These are phyloP conservation scores for Vannuccia rotundouncinata DNA, from an alignment of 2,888 invertebrate species.

Conservation along the genomic window DNA sequence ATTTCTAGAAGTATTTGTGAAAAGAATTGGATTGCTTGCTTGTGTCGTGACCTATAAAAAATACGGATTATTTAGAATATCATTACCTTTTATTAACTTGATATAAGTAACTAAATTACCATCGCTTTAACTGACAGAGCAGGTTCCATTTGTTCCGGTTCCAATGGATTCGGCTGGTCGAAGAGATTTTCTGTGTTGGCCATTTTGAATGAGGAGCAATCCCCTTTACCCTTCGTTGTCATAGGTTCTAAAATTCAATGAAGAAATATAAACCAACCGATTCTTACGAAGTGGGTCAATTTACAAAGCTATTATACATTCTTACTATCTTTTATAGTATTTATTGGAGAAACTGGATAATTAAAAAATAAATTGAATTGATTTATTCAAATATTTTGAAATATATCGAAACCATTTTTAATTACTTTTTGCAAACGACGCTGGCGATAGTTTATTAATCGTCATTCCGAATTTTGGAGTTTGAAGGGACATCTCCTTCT, in stretches of 20 bases:
- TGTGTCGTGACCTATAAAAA: neutral
- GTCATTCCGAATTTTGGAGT: neutral
- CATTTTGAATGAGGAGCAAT: neutral
- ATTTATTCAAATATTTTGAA: no score
- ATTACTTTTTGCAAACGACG: neutral
- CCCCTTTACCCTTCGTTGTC: neutral
- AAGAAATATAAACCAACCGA: no score
- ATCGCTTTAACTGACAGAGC: neutral
- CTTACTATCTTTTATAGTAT: no score
- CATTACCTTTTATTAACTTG: no score
- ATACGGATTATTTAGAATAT: no score
- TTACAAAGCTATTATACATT: no score
- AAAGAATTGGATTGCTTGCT: neutral
- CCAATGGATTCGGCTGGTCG: neutral
- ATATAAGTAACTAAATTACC: no score
- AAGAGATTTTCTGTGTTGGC: neutral
- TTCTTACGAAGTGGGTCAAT: no score
- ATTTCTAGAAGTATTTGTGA: neutral
- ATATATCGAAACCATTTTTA: neutral
- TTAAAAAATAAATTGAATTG: no score
- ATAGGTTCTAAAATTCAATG: neutral
- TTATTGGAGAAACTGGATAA: no score
- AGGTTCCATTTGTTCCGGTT: neutral
- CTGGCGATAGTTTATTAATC: neutral
- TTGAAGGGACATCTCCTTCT: neutral